phyloP scores from a whole-genome alignment of 1,140 invertebrate species.

The Lanistes nyassanus region DNA sequence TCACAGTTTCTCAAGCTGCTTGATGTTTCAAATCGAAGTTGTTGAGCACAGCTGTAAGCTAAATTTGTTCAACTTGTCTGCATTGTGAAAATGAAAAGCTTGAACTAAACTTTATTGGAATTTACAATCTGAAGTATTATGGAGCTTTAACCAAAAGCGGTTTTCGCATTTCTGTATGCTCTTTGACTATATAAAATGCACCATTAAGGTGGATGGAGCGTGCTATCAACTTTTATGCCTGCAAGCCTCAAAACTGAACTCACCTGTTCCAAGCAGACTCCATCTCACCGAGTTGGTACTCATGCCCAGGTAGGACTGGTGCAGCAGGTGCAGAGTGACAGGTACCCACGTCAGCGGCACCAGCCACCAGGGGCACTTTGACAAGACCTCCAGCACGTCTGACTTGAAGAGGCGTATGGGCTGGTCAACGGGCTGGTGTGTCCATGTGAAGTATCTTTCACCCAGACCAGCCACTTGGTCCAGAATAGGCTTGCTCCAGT shows the following conservation, averaged over 20 bases:
- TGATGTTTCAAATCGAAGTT: no score
- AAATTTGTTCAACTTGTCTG: no score
- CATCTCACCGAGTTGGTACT: not conserved
- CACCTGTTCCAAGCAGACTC: conserved; percentile 4
- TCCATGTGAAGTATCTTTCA: conserved; percentile 68
- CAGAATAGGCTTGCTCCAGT: conserved; percentile 64
- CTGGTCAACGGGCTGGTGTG: conserved; percentile 67
- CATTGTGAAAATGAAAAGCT: no score
- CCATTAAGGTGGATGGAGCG: no score
- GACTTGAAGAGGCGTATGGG: conserved; percentile 65
- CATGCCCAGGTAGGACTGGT: conserved; percentile 21
- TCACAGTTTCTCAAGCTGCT: no score
- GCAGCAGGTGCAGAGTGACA: conserved; percentile 44
- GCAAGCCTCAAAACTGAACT: not conserved
- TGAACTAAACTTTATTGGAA: no score
- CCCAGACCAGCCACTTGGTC: conserved; percentile 62
- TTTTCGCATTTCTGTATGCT: no score
- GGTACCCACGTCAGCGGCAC: conserved; percentile 68
- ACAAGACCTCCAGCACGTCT: conserved; percentile 65
- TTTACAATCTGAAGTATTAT: no score
- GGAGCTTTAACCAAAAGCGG: no score
- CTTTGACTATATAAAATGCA: no score
- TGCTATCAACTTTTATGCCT: no score
- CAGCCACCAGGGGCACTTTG: conserved; percentile 66
- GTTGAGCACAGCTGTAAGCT: no score